Evolutionary conservation across 2,888 invertebrate genomes (phyloP).

Genomic region (Epiperipatus broadwayi): DNA sequence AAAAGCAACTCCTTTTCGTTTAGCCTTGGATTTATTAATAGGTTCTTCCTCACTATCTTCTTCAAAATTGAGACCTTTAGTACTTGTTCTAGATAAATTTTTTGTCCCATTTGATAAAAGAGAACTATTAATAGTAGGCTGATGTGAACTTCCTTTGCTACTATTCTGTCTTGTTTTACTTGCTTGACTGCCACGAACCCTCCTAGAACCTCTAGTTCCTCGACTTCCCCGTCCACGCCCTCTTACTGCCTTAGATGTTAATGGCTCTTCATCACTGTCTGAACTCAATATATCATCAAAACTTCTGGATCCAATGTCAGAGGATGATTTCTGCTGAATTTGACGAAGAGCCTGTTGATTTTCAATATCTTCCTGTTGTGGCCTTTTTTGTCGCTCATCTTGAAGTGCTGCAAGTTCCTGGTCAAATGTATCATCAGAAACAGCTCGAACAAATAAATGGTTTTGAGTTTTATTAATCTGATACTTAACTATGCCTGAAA

Average conservation of each 20-base stretch:
- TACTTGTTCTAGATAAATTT: neutral
- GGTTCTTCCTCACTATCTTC: conserved; percentile 3
- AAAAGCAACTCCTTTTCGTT: conserved; percentile 3
- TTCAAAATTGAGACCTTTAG: neutral
- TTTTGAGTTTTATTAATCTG: conserved; percentile 36
- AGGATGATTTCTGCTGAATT: conserved; percentile 10
- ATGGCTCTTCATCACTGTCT: neutral
- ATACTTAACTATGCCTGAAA: conserved; percentile 34
- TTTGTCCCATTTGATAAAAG: neutral
- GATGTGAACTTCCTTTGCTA: neutral
- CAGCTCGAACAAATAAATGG: conserved; percentile 34
- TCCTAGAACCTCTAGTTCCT: neutral
- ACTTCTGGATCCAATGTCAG: too few relatives aligned
- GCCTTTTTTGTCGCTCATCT: conserved; percentile 24
- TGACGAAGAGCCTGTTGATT: conserved; percentile 14
- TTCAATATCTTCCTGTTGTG: conserved; percentile 20
- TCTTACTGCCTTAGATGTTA: too few relatives aligned
- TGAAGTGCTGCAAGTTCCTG: conserved; percentile 34
- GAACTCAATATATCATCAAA: too few relatives aligned
- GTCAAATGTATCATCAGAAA: conserved; percentile 33
- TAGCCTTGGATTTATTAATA: neutral
- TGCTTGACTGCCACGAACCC: neutral
- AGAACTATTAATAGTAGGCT: neutral
- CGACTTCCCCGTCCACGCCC: too few relatives aligned
- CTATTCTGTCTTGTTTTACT: conserved; percentile 4